Evolutionary conservation across 2,888 invertebrate species (phyloP), one percentile per base, ranked within the genome.

Genomic region (Andrena bicolor): DNA sequence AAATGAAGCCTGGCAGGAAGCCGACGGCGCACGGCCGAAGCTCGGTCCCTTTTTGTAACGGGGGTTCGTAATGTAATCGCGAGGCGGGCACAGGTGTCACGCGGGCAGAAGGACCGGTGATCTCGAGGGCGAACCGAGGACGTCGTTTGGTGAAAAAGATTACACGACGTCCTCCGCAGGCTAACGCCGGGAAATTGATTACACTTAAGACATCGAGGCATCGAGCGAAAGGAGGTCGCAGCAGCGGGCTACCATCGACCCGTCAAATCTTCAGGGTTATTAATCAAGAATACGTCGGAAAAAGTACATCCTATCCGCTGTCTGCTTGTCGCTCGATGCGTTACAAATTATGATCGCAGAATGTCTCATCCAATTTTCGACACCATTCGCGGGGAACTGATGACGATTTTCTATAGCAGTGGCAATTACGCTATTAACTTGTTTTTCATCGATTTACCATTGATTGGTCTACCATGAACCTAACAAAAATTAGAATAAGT

Each of bases 161-260:
- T 86, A 74, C 64, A 49, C 76, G 74, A 78, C 83, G 86, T 84
- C 83, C 76, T 73, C 48, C 61, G 49, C 86, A 86, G 76, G 58
- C 77, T 66, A 56, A 48, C 75, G 74, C 61, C 69, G 73, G 81
- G 63, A 86, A 86, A 86, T 86, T 86, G 86, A 84, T 86, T 86
- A 82, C 80, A 79, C 76, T 71, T 60, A 74, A 71, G 78, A 83
- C 75, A 68, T 83, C 76, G 78, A 48, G 49, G 60, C 77, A 63
- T 74, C 68, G 76, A 58, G 75, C 28, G 70, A 77, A 77, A 51
- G 49, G 53, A 26, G 35, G 56, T 63, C 13, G 49, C 23, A 53
- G 28, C 76, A 69, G 66, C 58, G 66, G 49, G 64, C 63, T 49
- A 81, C 30, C 51, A 60, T 65, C 53, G 73, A 28, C 76, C 49